These are phyloP conservation scores for Spilosoma lubricipeda DNA, from an alignment of 2,888 invertebrate genomes.

Conservation along the genomic window DNA sequence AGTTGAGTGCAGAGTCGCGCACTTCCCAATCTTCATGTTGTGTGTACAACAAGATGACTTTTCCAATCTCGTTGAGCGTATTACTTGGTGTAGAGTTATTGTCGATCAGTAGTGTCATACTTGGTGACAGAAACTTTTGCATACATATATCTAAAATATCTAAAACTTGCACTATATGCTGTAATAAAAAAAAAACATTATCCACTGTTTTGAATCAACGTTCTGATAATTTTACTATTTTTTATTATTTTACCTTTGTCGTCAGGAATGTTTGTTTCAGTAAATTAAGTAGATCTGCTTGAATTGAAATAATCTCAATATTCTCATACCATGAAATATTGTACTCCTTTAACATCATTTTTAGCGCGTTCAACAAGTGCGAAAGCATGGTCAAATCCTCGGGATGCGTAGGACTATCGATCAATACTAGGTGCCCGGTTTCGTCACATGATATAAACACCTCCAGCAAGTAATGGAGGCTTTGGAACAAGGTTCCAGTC, in stretches of 20 bases:
- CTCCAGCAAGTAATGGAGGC: conserved; percentile 56
- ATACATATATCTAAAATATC: conserved; percentile 89
- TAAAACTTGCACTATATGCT: conserved; percentile 88
- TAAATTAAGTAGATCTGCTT: conserved; percentile 56
- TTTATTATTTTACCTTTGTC: conserved; percentile 16
- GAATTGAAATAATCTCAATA: conserved; percentile 57
- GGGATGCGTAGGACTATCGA: conserved; percentile 45
- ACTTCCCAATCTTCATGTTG: conserved; percentile 90
- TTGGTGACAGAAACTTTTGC: conserved; percentile 90
- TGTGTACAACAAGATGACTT: conserved; percentile 87
- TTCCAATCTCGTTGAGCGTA: conserved; percentile 86
- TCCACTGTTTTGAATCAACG: background rate
- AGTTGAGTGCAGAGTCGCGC: conserved; percentile 89
- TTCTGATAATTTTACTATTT: background rate
- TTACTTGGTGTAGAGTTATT: conserved; percentile 86
- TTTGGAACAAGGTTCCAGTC: conserved; percentile 58
- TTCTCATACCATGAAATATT: conserved; percentile 62
- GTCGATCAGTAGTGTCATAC: conserved; percentile 89
- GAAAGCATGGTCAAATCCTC: conserved; percentile 55
- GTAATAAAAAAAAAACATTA: conserved; percentile 36
- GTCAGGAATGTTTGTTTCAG: conserved; percentile 46
- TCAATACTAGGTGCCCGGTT: conserved; percentile 45
- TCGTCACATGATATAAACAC: conserved; percentile 53
- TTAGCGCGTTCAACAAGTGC: conserved; percentile 51
- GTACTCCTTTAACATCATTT: conserved; percentile 59